Conservation (phyloP, 2,888 invertebrate species). For the Xestia rhomboidea region DNA sequence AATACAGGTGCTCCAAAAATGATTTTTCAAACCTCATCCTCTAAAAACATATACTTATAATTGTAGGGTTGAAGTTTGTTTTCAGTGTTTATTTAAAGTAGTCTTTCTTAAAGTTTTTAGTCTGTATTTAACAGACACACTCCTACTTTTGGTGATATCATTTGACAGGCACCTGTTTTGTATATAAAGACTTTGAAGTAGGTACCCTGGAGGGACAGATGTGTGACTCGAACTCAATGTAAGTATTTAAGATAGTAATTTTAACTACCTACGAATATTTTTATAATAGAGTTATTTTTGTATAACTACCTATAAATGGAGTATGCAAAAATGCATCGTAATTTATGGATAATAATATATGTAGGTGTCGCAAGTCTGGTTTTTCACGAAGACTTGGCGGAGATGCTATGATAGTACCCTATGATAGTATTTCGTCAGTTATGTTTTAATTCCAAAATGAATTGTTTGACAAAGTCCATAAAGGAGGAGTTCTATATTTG, state of each 20-base stretch:
- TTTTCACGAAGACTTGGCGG: not conserved
- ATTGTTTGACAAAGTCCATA: not conserved
- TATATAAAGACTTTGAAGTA: constrained; percentile 26
- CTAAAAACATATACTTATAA: not conserved
- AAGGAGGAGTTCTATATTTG: not conserved
- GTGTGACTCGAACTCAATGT: constrained; percentile 17
- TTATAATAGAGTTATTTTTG: constrained; percentile 36
- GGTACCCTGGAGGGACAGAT: constrained; percentile 43
- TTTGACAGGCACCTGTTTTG: constrained; percentile 44
- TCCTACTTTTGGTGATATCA: constrained; percentile 50
- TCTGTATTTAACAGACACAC: constrained; percentile 10
- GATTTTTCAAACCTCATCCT: no score
- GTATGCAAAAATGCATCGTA: not conserved
- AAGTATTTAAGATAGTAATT: constrained; percentile 46
- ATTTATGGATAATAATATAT: not conserved
- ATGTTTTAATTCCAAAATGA: not conserved
- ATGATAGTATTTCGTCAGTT: not conserved
- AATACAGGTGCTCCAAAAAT: not conserved
- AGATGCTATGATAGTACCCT: not conserved
- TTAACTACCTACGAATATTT: constrained; percentile 37
- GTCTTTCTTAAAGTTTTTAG: constrained; percentile 3
- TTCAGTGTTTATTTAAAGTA: not conserved
- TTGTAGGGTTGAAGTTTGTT: not conserved
- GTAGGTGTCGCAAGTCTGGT: not conserved
- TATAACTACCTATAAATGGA: not conserved